Base-by-base conservation (phyloP, 2,113 vertebrate species). In the Coracopsis vasa region DNA sequence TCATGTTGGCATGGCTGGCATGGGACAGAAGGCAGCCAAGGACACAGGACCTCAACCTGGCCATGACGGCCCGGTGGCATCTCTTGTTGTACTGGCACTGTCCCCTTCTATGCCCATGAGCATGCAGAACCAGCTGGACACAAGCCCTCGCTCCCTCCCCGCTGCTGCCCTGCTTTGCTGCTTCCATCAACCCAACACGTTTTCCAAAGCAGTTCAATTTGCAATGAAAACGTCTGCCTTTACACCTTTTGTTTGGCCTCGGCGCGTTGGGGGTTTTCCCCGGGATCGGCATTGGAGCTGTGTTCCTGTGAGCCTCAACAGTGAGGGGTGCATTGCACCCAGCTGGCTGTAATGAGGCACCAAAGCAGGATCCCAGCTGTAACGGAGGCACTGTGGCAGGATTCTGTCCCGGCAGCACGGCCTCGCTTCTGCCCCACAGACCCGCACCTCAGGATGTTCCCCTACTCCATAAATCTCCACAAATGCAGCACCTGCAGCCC, bases 261-360 rank as follows among this genome's bases (percentile, higher is more conserved):
- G 1, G 77, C 2, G 0, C 0, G 1, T 11, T 14, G 53, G 39
- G n/a, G 2, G 41, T 88, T 9, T 15, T 80, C 81, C 60, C 33
- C 0, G 14, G 73, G 41, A 12, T 1, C 0, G 11, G 29, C 0
- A 1, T 2, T 9, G 90, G 86, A 71, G 72, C 60, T 5, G 33
- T 0, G 33, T 2, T 61, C 69, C 72, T 4, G 2, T 24, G 3
- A 9, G 41, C 67, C 72, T 54, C 2, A 77, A 0, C 6, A 4
- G 4, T 20, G 48, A 1, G 0, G 64, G 69, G n/a, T 25, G 0
- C 7, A 16, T 1, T 23, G n/a, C 2, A 51, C 1, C 7, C 11
- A 31, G 58, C 42, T 0, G 28, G n/a, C 80, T 7, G 54, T 13
- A 44, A 18, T 13, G 42, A 6, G n/a, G 65, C 58, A 7, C 66